Evolutionary conservation across 2,888 invertebrate genomes (phyloP), one percentile per base, ranked within the genome.

Genomic region (Eucera pruinosa): DNA sequence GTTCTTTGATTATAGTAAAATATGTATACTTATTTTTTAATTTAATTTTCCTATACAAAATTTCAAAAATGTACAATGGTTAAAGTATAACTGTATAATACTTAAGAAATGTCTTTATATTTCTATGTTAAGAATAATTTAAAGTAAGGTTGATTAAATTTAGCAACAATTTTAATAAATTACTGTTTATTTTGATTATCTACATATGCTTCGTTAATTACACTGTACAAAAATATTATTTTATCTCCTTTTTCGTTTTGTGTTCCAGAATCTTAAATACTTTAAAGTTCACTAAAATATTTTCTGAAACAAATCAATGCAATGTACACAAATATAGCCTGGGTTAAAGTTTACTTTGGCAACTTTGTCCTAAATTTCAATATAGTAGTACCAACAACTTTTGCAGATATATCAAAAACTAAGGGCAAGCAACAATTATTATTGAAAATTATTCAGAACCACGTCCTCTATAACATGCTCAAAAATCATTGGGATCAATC

Each of bases 211-310:
- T 52, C 30, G 33, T 36, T n/a, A 15, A 27, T 9, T 69, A n/a
- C 20, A 52, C 20, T 30, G 1, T 45, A 57, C 18, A 58, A 20
- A 39, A 25, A 39, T 11, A 13, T 30, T 9, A 41, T 33, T 23
- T 5, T n/a, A 18, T 33, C 9, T 48, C 0, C 2, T 15, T 30
- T 0, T n/a, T n/a, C n/a, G n/a, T 2, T 20, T 25, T 11, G 2
- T 7, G 0, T 11, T 1, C 2, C 0, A n/a, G n/a, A 11, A 33
- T 33, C 0, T 39, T 1, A 30, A 64, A 45, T 1, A 78, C 3
- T 41, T 36, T 45, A 68, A 69, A 83, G 70, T 71, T 25, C 5
- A 55, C 43, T 48, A 83, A 0, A 68, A 83, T 65, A 66, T 75
- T 62, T 23, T 27, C 82, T 83, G 54, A 69, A 81, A 75, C 23